Evolutionary conservation across 2,797 vertebrate species (phyloP).

Genomic region (Cossypha niveicapilla): DNA sequence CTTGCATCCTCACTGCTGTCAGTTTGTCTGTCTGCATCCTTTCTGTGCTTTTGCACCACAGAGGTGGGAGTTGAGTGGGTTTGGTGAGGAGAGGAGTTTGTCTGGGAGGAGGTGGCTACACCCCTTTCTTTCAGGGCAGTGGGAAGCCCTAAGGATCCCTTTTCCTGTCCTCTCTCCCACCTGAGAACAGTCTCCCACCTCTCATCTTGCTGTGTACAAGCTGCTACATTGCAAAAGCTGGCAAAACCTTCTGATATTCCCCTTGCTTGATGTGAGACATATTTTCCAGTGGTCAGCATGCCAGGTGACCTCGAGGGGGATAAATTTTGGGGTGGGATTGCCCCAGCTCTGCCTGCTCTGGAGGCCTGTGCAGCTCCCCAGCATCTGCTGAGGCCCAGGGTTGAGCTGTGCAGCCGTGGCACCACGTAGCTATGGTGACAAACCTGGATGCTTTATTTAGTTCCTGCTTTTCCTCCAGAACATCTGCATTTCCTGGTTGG

Average conservation of each 20-base stretch:
- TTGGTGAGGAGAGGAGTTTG: background rate
- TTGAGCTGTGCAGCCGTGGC: background rate
- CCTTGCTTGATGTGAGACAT: background rate
- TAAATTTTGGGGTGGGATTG: too few species aligned
- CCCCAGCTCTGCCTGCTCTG: fast-evolving
- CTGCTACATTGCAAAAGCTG: background rate
- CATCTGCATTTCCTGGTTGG: conserved; percentile 19
- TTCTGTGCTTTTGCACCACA: too few species aligned
- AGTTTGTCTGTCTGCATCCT: background rate
- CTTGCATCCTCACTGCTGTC: background rate
- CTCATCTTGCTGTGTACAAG: fast-evolving
- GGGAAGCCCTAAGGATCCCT: background rate
- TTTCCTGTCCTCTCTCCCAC: background rate
- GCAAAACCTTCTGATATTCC: background rate
- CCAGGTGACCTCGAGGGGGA: fast-evolving
- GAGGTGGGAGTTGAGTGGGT: fast-evolving
- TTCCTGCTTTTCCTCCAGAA: background rate
- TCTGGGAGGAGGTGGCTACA: background rate
- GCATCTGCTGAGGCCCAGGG: background rate
- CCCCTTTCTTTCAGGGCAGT: background rate
- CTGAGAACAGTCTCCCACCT: background rate
- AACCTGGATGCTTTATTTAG: background rate
- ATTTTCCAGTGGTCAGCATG: background rate
- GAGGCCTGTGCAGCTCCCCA: background rate
- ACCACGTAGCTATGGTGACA: background rate